Conservation (phyloP, 2,113 vertebrate species). For the Chunga burmeisteri region DNA sequence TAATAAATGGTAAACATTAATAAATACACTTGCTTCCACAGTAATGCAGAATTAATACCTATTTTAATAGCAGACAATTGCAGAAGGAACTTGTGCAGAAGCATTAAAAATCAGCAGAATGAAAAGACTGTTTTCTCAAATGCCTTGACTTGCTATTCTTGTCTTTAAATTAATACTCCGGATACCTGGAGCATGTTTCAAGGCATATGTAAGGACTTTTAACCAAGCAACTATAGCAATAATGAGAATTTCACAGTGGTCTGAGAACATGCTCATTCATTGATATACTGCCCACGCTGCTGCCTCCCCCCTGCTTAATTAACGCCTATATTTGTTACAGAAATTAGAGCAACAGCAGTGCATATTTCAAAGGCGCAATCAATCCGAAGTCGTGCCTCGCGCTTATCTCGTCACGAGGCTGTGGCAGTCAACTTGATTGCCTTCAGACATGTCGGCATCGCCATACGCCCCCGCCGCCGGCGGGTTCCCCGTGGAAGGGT, state of each 20-base stretch:
- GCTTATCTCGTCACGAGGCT: background rate
- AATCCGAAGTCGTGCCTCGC: background rate
- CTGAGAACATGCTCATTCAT: accelerated
- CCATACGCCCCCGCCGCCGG: accelerated
- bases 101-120: background rate
- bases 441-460: background rate
- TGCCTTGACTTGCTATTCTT: background rate
- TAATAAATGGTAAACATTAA: background rate
- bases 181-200: background rate
- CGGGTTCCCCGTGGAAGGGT: background rate
- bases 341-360: background rate
- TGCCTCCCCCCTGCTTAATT: background rate
- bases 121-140: background rate
- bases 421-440: background rate
- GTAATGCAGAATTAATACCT: background rate
- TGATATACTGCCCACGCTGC: accelerated
- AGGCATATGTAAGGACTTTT: background rate
- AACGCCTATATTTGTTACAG: background rate
- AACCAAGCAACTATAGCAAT: background rate
- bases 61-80: background rate
- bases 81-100: background rate
- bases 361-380: background rate
- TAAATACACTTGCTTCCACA: background rate
- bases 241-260: background rate
- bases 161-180: background rate